These are phyloP conservation scores for Metellina segmentata DNA, from an alignment of 2,888 invertebrate genomes.

Conservation along the genomic window DNA sequence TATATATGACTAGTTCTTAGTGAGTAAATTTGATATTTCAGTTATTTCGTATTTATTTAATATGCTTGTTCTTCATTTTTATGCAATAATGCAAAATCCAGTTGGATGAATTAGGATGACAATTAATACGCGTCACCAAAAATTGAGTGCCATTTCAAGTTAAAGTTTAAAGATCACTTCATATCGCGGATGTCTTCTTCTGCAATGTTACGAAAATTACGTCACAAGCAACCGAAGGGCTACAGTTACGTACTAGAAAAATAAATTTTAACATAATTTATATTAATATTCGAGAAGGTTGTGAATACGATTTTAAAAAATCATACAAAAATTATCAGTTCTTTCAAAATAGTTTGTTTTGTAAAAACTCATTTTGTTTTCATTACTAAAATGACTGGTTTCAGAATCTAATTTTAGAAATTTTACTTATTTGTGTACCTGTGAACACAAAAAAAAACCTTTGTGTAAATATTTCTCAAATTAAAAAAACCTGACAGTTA, in stretches of 20 bases:
- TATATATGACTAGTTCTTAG: slow-evolving; percentile 15
- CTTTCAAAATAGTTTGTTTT: too few relatives aligned
- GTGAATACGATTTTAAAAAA: too few relatives aligned
- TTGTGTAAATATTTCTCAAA: too few relatives aligned
- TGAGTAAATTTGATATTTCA: slow-evolving; percentile 6
- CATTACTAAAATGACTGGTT: too few relatives aligned
- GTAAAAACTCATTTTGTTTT: too few relatives aligned
- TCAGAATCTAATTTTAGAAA: too few relatives aligned
- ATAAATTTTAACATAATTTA: too few relatives aligned
- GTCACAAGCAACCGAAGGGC: not conserved
- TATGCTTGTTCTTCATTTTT: slow-evolving; percentile 39
- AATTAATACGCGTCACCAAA: slow-evolving; percentile 26
- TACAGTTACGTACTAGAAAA: slow-evolving; percentile 1
- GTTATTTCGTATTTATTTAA: slow-evolving; percentile 29
- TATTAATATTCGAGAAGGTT: too few relatives aligned
- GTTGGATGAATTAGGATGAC: slow-evolving; percentile 49
- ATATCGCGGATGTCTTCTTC: slow-evolving; percentile 26
- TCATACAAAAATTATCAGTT: too few relatives aligned
- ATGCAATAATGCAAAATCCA: slow-evolving; percentile 15
- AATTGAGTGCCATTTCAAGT: slow-evolving; percentile 11
- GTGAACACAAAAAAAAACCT: too few relatives aligned
- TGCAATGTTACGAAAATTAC: slow-evolving; percentile 29
- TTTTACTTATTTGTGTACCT: too few relatives aligned
- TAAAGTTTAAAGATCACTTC: slow-evolving; percentile 29
- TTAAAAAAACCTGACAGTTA: too few relatives aligned